Evolutionary conservation across 2,113 vertebrate species (phyloP), one percentile per base, ranked within the genome.

Genomic region (Dryoscopus gambensis): DNA sequence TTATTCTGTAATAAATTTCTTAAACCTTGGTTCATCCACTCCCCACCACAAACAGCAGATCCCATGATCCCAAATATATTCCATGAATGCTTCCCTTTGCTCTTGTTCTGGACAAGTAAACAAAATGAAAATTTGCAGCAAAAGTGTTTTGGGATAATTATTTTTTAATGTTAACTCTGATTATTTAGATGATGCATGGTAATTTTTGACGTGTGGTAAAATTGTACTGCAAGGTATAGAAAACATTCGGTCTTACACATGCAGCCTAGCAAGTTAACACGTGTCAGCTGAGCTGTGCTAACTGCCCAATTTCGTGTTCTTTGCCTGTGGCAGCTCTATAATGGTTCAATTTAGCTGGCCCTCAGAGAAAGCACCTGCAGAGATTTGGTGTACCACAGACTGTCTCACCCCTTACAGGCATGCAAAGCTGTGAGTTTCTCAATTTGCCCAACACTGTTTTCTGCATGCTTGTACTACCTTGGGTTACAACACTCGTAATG

Each of bases 351-450:
- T 96, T 96, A 95, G 62, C 82, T 70, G 93, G 84, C 84, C 84
- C 73, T 87, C 65, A 37, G 95, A 97, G 93, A 91, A 97, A 91
- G 86, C 96, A 97, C 95, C 94, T 95, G 94, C 78, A 90, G 91
- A 96, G 77, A 44, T 96, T 89, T 23, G 59, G 37, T 93, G 70
- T 85, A 69, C 84, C 84, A 64, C 70, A 92, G 69, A 20, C 60
- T 27, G 93, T 92, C 80, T 91, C 53, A 57, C 53, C 67, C 86
- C 80, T 81, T 64, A 27, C 60, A 92, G 89, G 86, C 94, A 95
- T 64, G 86, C 49, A 69, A 67, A 81, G 64, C 68, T 47, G 33
- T 35, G 55, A 95, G 73, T 46, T 77, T 77, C 83, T 92, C 80
- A 75, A 15, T 93, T 81, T 92, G 94, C 80, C 93, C 69, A 47